Conservation (phyloP, 2,888 invertebrate species). For the Dasypolia templi region DNA sequence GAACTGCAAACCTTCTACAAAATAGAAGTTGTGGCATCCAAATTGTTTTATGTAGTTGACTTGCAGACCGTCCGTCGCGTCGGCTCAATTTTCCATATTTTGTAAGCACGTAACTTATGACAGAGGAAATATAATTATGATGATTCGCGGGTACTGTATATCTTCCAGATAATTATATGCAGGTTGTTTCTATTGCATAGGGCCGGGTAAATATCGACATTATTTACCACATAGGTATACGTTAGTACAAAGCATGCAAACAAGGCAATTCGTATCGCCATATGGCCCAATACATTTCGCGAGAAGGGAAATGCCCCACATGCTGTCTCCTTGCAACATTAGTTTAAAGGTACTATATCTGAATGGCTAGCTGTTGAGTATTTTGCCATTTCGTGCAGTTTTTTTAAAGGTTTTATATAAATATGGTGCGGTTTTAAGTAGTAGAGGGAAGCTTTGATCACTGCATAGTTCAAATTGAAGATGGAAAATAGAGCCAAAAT, state of each 20-base stretch:
- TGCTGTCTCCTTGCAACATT: conserved; percentile 30
- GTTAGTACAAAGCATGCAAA: conserved; percentile 1
- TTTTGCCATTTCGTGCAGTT: not conserved
- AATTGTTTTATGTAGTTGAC: not conserved
- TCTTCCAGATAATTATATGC: not conserved
- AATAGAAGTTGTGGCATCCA: not conserved
- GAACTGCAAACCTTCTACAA: not conserved
- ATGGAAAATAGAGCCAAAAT: not conserved
- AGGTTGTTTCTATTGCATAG: not conserved
- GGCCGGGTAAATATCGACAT: not conserved
- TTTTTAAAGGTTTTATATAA: not conserved
- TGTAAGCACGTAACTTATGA: not conserved
- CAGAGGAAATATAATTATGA: not conserved
- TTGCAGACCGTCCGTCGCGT: not conserved
- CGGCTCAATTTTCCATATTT: not conserved
- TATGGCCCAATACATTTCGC: conserved; percentile 44
- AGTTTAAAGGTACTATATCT: conserved; percentile 20
- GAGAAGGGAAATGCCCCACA: conserved; percentile 36
- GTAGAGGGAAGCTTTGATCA: not conserved
- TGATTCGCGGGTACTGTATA: not conserved
- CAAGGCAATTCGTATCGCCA: conserved; percentile 30
- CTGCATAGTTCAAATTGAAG: not conserved
- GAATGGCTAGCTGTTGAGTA: conserved; percentile 45
- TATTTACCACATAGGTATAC: conserved; percentile 9
- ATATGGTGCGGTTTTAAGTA: not conserved